phyloP scores from a whole-genome alignment of 2,888 invertebrate genomes.

The Ichneumon xanthorius region DNA sequence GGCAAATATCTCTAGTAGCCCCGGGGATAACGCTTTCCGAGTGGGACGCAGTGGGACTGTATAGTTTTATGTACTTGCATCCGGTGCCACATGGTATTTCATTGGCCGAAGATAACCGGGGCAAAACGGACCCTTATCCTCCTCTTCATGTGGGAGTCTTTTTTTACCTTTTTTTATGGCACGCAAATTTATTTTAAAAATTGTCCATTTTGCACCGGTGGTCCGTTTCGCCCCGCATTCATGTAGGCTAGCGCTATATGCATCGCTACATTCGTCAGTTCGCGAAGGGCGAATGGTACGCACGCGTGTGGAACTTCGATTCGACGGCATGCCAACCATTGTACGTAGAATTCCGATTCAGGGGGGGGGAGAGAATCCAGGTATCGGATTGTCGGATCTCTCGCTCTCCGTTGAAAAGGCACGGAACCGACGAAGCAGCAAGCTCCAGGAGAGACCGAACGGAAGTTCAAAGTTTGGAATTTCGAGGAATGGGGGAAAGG shows the following conservation, averaged over 20 bases:
- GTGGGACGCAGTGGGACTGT: not conserved
- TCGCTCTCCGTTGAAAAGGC: not conserved
- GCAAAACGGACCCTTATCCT: too few relatives aligned
- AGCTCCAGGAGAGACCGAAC: not conserved
- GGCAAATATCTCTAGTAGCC: too few relatives aligned
- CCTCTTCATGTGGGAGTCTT: not conserved
- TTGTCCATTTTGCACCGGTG: too few relatives aligned
- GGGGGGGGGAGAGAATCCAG: constrained; percentile 28
- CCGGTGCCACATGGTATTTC: not conserved
- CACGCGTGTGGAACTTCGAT: constrained; percentile 48
- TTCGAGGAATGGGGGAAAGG: too few relatives aligned
- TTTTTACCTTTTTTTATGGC: not conserved
- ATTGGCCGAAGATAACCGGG: too few relatives aligned
- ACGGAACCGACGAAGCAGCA: not conserved
- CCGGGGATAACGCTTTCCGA: not conserved
- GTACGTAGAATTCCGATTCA: constrained; percentile 43
- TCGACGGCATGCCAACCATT: constrained; percentile 38
- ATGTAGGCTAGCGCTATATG: not conserved
- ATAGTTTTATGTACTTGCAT: not conserved
- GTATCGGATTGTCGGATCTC: not conserved
- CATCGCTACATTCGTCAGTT: not conserved
- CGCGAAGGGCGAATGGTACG: not conserved
- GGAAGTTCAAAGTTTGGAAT: not conserved
- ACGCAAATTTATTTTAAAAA: not conserved
- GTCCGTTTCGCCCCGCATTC: not conserved